Base-by-base conservation (phyloP, 2,888 invertebrate species). In the Drosophila helvetica region DNA sequence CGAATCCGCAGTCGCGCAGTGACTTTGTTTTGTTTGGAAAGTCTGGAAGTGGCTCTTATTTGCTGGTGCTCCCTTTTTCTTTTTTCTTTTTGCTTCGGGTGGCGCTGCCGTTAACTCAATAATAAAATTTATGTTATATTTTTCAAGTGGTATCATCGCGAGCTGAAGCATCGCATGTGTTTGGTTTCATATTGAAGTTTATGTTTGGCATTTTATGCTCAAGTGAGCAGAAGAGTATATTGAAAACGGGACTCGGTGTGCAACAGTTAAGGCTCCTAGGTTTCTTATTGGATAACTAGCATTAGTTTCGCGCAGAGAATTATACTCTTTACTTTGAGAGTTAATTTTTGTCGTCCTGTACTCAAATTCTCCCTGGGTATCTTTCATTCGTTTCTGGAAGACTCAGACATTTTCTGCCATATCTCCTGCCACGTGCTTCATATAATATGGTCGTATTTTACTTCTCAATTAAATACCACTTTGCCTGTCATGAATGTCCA, bases 401-500 rank as follows among this genome's bases (percentile, higher is more conserved):
- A 25, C 22, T 12, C 19, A 8, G 1, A 7, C 19, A 38, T 17
- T 30, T 42, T n/a, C 22, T 60, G 19, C 45, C 51, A 12, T 25
- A 18, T 46, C 46, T 5, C 10, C 8, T 30, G 25, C 54, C 54
- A 60, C 51, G 54, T 55, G 45, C 62, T 50, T 25, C 52, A 18
- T 53, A 57, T 69, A 38, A n/a, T 38, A n/a, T n/a, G 38, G n/a
- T n/a, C 38, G 38, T n/a, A 67, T 72, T 77, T 82, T 57, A 69
- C 65, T 70, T 68, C 77, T 77, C 79, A 85, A 83, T 87, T 85
- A 87, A 83, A 79, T 75, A 65, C 54, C 75, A 74, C 67, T 65
- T 70, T 62, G 73, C n/a, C 25, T 48, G 70, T 54, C 65, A 74
- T 73, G 57, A 74, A 74, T 71, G 56, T 60, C 52, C 45, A 69